Base-by-base conservation (phyloP, 2,888 invertebrate genomes). In the Dyspetes luteomarginatus region DNA sequence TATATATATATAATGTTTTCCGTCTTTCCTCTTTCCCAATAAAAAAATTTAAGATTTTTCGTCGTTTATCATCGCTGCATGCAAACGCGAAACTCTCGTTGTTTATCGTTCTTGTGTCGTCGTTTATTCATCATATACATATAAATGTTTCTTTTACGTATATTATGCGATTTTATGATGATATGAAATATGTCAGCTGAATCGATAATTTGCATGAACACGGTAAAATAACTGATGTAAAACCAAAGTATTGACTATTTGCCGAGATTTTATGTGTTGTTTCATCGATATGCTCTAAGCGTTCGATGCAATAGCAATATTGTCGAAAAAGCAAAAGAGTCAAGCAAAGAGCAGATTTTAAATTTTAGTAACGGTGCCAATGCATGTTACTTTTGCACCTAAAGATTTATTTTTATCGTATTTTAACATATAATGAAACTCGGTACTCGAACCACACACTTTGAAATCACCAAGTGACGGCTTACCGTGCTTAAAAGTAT, bases 11-110 rank as follows among this genome's bases (percentile, higher is more conserved):
- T 12, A 0, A 19, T 4, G 3, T 26, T 68, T 17, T 36, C 36
- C 36, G 15, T 26, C n/a, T 7, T 50, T 48, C 19, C 24, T n/a
- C n/a, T 60, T 12, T 71, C 56, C 9, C 58, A 50, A 17, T 60
- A 12, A 9, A 36, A 12, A 19, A 36, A 48, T 36, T 36, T 17
- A 48, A 48, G 30, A 48, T 60, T 43, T 60, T 36, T 71, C 48
- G 58, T 64, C 65, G 26, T 58, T 62, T 43, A 64, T 69, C 64
- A 50, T 58, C 55, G 62, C 45, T 48, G 79, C 79, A 80, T 75
- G 79, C 17, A 17, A 43, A 41, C 43, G 19, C 36, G 64, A 28
- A 7, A 19, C 22, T n/a, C 30, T 43, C 36, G 28, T 30, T 60
- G 69, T 43, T 24, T 48, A 50, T 22, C 69, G 45, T 75, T 52